phyloP scores from a whole-genome alignment of 2,113 vertebrate species.

The Zapus hudsonius region DNA sequence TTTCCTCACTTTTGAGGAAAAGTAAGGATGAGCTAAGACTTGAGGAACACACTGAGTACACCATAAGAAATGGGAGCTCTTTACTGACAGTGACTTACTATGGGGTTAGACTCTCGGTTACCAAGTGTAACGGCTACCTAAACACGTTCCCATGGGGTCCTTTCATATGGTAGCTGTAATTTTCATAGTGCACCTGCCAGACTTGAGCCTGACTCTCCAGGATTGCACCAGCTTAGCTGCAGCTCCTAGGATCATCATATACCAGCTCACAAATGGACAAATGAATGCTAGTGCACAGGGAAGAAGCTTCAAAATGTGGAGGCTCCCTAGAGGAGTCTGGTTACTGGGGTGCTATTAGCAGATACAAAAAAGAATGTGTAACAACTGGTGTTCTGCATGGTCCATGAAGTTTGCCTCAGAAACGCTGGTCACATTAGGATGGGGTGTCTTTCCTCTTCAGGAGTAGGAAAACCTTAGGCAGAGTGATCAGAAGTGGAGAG shows the following conservation, averaged over 20 bases:
- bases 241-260: neutral
- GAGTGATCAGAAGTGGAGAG: too few species aligned
- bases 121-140: too few species aligned
- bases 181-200: neutral
- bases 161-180: neutral
- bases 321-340: neutral
- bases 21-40: neutral
- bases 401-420: too few species aligned
- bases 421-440: neutral
- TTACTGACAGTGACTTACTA: neutral
- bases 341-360: too few species aligned
- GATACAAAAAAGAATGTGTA: neutral
- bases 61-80: neutral
- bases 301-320: neutral
- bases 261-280: neutral
- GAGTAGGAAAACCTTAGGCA: rapidly evolving
- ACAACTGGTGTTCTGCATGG: neutral
- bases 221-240: constrained; percentile 28
- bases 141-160: neutral
- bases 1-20: neutral
- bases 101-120: neutral
- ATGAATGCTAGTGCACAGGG: neutral
- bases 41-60: neutral
- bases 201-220: neutral
- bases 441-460: neutral